Percentiles rank a stretch among this genome's conserved stretches.
phyloP scores from a whole-genome alignment of 2,888 invertebrate species.

The Horisme vitalbata region DNA sequence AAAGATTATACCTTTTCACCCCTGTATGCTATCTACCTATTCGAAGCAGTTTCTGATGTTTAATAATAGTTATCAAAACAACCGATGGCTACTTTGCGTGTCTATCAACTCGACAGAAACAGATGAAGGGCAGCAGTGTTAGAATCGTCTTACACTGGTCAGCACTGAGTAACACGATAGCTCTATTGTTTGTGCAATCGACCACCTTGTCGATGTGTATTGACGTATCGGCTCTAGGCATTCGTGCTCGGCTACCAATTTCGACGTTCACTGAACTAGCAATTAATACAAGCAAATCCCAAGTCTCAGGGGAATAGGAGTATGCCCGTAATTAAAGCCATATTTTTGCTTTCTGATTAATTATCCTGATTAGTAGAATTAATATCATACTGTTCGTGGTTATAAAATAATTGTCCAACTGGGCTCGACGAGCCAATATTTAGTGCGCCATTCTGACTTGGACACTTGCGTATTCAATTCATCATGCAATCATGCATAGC shows the following conservation, averaged over 20 bases:
- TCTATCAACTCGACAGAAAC: neutral
- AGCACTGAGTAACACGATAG: conserved; percentile 12
- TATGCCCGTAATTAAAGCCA: conserved; percentile 10
- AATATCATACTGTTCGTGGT: no score
- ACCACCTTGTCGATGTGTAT: conserved; percentile 7
- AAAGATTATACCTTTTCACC: no score
- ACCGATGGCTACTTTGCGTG: neutral
- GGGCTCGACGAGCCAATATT: no score
- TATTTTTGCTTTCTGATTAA: no score
- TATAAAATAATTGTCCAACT: no score
- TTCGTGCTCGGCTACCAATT: conserved; percentile 28
- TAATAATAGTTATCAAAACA: no score
- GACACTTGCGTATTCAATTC: no score
- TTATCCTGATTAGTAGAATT: no score
- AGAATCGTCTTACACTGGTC: conserved; percentile 4
- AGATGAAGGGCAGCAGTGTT: neutral
- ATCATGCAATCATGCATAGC: no score
- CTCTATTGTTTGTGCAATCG: conserved; percentile 17
- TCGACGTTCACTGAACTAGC: conserved; percentile 27
- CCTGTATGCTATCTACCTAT: no score
- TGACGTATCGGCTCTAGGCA: conserved; percentile 1
- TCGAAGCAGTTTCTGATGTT: no score
- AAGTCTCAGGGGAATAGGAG: conserved; percentile 17
- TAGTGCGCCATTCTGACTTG: no score
- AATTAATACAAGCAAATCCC: conserved; percentile 25